Evolutionary conservation across 2,888 invertebrate genomes (phyloP).

Genomic region (Ornithoptera priamus): DNA sequence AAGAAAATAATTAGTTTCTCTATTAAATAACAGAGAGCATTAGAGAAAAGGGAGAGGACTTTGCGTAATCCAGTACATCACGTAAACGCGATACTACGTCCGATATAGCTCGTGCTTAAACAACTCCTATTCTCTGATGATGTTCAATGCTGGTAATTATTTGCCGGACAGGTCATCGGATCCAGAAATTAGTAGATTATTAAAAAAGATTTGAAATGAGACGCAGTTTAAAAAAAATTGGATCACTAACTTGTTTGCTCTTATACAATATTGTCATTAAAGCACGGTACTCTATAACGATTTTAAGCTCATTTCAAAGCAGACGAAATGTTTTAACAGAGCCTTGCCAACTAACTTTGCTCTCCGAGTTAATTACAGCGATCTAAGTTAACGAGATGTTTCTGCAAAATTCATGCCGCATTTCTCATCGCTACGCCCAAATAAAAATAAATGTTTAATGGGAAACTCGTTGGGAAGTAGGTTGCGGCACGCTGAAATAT

Average conservation of each 20-base stretch:
- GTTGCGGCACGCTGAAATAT: background rate
- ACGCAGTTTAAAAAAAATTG: background rate
- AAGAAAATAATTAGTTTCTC: too few species aligned
- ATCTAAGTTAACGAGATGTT: slow-evolving; percentile 15
- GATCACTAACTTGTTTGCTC: background rate
- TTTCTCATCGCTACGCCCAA: slow-evolving; percentile 14
- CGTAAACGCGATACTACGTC: too few species aligned
- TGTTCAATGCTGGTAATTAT: too few species aligned
- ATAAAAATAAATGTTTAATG: slow-evolving; percentile 28
- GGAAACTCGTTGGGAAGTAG: slow-evolving; percentile 13
- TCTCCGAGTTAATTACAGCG: slow-evolving; percentile 24
- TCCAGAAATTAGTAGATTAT: too few species aligned
- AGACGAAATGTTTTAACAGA: slow-evolving; percentile 1
- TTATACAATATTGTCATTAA: background rate
- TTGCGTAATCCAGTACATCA: too few species aligned
- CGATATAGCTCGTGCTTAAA: too few species aligned
- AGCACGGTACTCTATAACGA: background rate
- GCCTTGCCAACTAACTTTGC: slow-evolving; percentile 19
- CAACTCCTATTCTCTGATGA: too few species aligned
- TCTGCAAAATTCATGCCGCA: slow-evolving; percentile 17
- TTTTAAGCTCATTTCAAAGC: slow-evolving; percentile 8
- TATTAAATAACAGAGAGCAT: too few species aligned
- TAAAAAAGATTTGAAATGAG: too few species aligned
- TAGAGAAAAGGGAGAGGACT: too few species aligned
- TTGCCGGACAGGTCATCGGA: too few species aligned